These are phyloP conservation scores for Gadopsis bispinosus DNA, from an alignment of 2,797 vertebrate genomes.

Conservation along the genomic window DNA sequence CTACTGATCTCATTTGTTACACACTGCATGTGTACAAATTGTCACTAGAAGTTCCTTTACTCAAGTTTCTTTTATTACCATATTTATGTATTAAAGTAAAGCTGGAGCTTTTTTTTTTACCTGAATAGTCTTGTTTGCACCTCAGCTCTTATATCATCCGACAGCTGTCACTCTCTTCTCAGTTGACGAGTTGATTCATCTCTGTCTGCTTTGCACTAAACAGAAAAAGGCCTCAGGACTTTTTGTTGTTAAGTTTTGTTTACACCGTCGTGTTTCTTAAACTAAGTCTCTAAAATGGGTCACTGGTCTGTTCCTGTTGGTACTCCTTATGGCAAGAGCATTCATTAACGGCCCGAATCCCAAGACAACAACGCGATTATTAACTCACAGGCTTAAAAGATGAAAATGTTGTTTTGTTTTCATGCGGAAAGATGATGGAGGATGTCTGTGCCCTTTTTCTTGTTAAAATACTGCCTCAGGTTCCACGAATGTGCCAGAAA, in stretches of 20 bases:
- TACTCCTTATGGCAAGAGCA: background rate
- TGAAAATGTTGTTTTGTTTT: conserved; percentile 19
- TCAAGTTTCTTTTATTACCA: background rate
- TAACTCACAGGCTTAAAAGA: conserved; percentile 14
- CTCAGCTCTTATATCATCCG: conserved; percentile 8
- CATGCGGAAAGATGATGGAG: background rate
- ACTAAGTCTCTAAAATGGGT: conserved; percentile 22
- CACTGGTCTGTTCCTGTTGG: conserved; percentile 21
- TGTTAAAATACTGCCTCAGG: background rate
- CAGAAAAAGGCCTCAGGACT: conserved; percentile 7
- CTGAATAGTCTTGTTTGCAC: conserved; percentile 17
- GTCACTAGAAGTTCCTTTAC: background rate
- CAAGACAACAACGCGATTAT: conserved; percentile 21
- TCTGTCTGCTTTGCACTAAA: conserved; percentile 25
- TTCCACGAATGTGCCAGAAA: background rate
- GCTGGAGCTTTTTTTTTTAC: background rate
- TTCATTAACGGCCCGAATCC: conserved; percentile 29
- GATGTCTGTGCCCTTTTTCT: background rate
- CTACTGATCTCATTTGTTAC: conserved; percentile 14
- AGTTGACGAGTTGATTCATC: conserved; percentile 31
- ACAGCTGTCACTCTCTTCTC: conserved; percentile 51
- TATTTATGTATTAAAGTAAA: background rate
- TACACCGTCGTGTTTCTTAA: conserved; percentile 1
- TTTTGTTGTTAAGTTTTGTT: background rate
- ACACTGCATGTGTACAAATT: background rate